Conservation (phyloP, 2,797 vertebrate species). For the Coccyzus lansbergi region DNA sequence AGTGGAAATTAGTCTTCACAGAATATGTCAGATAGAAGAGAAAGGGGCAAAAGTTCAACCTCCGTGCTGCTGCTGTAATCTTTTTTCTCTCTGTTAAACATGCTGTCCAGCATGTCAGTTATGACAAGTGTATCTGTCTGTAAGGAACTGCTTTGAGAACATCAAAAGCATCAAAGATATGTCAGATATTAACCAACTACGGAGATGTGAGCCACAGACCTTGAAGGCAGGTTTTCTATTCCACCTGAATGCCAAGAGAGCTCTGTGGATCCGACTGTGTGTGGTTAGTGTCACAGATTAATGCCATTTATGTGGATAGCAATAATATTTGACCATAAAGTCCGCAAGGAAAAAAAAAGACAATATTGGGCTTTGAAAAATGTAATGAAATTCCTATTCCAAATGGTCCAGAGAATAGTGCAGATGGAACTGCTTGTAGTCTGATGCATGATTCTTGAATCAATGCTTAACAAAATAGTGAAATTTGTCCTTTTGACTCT, state of each 20-base stretch:
- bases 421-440: fast-evolving
- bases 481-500: background rate
- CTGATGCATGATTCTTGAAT: background rate
- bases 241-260: background rate
- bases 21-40: background rate
- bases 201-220: background rate
- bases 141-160: background rate
- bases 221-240: background rate
- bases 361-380: background rate
- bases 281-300: background rate
- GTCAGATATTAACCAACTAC: background rate
- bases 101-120: background rate
- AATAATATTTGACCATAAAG: background rate
- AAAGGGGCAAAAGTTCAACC: background rate
- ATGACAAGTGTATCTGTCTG: background rate
- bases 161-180: background rate
- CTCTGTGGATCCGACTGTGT: background rate
- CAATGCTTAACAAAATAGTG: background rate
- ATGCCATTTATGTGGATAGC: background rate
- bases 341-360: background rate
- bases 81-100: background rate
- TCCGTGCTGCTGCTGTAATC: background rate
- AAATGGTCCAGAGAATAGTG: background rate
- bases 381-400: background rate
- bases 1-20: background rate